Conservation (phyloP, 1,140 invertebrate genomes). For the Helicoverpa zea region DNA sequence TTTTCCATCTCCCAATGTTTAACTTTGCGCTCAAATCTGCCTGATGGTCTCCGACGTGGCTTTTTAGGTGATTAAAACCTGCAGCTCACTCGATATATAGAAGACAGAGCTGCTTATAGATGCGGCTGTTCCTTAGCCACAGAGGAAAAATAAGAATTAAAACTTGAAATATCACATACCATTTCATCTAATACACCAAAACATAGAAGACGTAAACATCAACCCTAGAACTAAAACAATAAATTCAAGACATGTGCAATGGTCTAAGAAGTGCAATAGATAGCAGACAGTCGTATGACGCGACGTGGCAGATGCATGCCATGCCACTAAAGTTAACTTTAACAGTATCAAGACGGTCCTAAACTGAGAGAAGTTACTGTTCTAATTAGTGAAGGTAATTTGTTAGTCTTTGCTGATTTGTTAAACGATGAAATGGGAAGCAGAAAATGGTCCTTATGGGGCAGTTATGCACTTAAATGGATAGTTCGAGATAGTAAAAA, state of each 20-base stretch:
- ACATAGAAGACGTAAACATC: background rate
- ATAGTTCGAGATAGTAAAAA: too few relatives aligned
- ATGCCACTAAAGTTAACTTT: constrained; percentile 26
- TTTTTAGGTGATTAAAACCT: too few relatives aligned
- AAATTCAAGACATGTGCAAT: constrained; percentile 36
- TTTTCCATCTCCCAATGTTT: too few relatives aligned
- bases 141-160: too few relatives aligned
- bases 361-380: background rate
- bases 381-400: background rate
- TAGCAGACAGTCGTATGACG: constrained; percentile 10
- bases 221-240: background rate
- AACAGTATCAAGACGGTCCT: background rate
- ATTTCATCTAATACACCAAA: background rate
- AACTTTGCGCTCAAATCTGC: too few relatives aligned
- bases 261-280: constrained; percentile 5
- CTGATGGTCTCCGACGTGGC: too few relatives aligned
- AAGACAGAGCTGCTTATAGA: too few relatives aligned
- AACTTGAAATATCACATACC: background rate
- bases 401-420: background rate
- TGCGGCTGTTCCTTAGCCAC: too few relatives aligned
- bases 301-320: constrained; percentile 21
- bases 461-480: too few relatives aligned
- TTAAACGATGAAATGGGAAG: background rate
- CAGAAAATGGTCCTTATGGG: background rate
- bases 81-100: too few relatives aligned